Evolutionary conservation across 2,888 invertebrate genomes (phyloP), one percentile per base, ranked within the genome.

Genomic region (Sepioteuthis lessoniana): DNA sequence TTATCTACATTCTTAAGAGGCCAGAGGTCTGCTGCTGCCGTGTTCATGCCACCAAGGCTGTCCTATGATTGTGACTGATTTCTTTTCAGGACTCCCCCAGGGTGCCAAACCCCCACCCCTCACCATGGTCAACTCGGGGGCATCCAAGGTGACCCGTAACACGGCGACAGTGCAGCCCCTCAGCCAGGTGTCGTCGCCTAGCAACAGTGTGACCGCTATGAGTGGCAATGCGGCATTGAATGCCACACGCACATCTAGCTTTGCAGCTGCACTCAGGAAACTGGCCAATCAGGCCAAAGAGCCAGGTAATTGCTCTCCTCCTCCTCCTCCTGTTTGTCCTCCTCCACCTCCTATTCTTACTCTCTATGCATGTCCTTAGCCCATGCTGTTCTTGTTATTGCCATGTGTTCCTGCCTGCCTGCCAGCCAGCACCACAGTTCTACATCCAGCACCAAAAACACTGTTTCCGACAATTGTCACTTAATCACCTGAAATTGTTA

Each of bases 231-330:
- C 96, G 35, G 96, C 97, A 38, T 95, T 97, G 93, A 97, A 96
- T 94, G 97, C 97, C 47, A 96, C 96, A 37, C 96, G 97, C 92
- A 97, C 97, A 0, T 98, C 99, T 76, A 97, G 97, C 94, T 99
- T 99, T 97, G 99, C 99, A 94, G 99, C 99, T 93, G 99, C 99
- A 46, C 97, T 99, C 94, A 98, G 99, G 94, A 98, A 98, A 97
- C 98, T 99, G 95, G 99, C 99, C 95, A 99, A 99, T 97, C 99
- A 99, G 97, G 99, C 98, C 42, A 98, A 97, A 94, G 97, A 97
- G 94, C 96, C 97, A 94, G 95, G 96, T 95, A 95, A 76, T 93
- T 93, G 46, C 76, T 76, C 76, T 76, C 76, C 76, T 76, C n/a
- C 21, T 55, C 55, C 76, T 76, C 31, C 76, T 76, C 76, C 46